A percentile compares a stretch with the other conserved stretches of the same genome.
Evolutionary conservation across 2,888 invertebrate species (phyloP).

Genomic region (Drosophila anceps): DNA sequence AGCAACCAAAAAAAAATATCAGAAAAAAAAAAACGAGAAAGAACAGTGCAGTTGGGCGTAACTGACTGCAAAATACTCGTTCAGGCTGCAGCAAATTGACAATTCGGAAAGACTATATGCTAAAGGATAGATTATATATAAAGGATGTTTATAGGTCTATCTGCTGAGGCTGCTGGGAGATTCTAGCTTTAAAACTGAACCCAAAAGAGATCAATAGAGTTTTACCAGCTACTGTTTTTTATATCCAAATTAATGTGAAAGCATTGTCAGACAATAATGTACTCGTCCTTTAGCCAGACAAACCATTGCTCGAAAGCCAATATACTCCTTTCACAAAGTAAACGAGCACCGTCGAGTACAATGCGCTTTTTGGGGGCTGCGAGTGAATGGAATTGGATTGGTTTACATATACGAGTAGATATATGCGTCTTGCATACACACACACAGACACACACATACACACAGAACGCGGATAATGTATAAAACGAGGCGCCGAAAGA

Average conservation of each 20-base stretch:
- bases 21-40: not conserved
- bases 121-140: no score
- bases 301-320: not conserved
- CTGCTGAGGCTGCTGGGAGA: not conserved
- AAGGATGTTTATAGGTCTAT: not conserved
- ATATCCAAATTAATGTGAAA: no score
- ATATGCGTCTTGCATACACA: slow-evolving; percentile 38
- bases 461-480: slow-evolving; percentile 52
- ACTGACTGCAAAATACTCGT: not conserved
- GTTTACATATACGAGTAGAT: slow-evolving; percentile 46
- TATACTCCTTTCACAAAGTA: not conserved
- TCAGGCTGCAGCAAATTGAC: not conserved
- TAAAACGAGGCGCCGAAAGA: slow-evolving; percentile 77
- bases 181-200: not conserved
- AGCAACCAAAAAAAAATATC: slow-evolving; percentile 1
- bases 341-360: slow-evolving; percentile 35
- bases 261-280: not conserved
- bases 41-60: not conserved
- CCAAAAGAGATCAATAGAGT: not conserved
- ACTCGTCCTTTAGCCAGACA: not conserved
- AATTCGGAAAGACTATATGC: not conserved
- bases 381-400: slow-evolving; percentile 24
- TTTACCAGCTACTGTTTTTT: no score
- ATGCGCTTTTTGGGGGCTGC: slow-evolving; percentile 58
- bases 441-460: slow-evolving; percentile 11